phyloP scores from a whole-genome alignment of 2,888 invertebrate genomes.

The Drepana falcataria region DNA sequence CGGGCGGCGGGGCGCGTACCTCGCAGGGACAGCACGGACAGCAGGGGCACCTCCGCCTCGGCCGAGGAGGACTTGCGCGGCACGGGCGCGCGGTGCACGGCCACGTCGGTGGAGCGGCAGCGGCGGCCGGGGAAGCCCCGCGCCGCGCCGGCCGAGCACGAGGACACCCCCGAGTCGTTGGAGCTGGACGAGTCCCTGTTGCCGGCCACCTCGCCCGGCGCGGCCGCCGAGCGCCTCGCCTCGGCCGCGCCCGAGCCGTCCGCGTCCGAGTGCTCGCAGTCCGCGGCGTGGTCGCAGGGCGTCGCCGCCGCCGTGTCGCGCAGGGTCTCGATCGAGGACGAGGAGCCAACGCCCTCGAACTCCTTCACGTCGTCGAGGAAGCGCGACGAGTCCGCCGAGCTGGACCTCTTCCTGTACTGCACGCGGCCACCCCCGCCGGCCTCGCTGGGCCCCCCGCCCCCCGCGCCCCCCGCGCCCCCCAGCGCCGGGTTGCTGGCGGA shows the following conservation, averaged over 20 bases:
- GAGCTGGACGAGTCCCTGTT: conserved; percentile 89
- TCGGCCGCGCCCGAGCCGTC: conserved; percentile 60
- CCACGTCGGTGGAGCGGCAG: conserved; percentile 82
- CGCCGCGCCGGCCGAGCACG: conserved; percentile 80
- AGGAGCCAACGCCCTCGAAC: conserved; percentile 65
- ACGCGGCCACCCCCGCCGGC: neutral
- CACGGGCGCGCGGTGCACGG: conserved; percentile 77
- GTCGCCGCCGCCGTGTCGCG: conserved; percentile 54
- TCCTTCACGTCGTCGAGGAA: conserved; percentile 81
- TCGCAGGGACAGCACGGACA: conserved; percentile 77
- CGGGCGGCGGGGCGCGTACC: conserved; percentile 33
- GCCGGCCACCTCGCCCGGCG: conserved; percentile 82
- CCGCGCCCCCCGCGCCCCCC: conserved; percentile 47
- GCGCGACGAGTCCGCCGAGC: conserved; percentile 86
- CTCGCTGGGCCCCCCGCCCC: conserved; percentile 21
- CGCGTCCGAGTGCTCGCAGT: conserved; percentile 54
- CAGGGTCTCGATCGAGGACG: conserved; percentile 71
- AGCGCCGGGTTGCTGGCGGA: conserved; percentile 85
- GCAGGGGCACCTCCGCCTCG: conserved; percentile 86
- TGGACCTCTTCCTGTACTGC: conserved; percentile 71
- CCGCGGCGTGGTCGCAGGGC: conserved; percentile 49
- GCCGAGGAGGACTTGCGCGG: conserved; percentile 86
- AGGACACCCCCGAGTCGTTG: conserved; percentile 88
- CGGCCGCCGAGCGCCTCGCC: conserved; percentile 46
- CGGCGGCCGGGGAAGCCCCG: conserved; percentile 78